Percentiles rank a stretch among this genome's conserved stretches.
phyloP scores from a whole-genome alignment of 2,797 vertebrate genomes.

The Loris lydekkerianus region DNA sequence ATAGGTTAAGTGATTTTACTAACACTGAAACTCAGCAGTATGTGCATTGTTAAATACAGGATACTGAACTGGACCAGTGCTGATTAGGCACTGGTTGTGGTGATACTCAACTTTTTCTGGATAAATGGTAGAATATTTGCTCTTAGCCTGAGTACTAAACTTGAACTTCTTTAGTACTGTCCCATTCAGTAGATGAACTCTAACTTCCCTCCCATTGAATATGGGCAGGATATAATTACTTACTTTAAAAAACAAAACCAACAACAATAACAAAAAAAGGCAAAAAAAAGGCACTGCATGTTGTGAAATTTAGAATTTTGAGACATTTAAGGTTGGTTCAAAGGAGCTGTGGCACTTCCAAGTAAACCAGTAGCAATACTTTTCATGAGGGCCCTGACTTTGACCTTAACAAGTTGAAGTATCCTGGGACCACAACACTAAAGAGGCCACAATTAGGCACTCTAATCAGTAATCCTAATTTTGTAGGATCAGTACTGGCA shows the following conservation, averaged over 20 bases:
- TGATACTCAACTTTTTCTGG: no score
- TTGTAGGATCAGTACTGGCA: background rate
- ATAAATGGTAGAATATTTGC: background rate
- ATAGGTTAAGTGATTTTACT: no score
- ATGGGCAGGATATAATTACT: background rate
- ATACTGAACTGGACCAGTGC: no score
- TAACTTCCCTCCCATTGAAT: background rate
- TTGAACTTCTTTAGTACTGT: background rate
- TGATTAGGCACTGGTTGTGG: rapidly evolving
- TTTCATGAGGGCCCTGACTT: background rate
- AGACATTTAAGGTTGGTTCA: background rate
- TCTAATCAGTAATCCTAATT: background rate
- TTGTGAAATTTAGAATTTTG: background rate
- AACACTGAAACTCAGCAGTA: no score
- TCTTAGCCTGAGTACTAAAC: background rate
- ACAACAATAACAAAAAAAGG: no score
- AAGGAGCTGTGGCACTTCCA: background rate
- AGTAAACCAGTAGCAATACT: background rate
- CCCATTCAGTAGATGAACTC: background rate
- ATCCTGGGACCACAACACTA: no score
- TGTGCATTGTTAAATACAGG: background rate
- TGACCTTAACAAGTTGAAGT: background rate
- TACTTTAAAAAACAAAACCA: background rate
- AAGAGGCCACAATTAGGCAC: background rate
- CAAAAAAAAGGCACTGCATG: background rate